A percentile compares a stretch with the other conserved stretches of the same genome.
phyloP scores from a whole-genome alignment of 1,140 invertebrate genomes.

The Lordiphosa collinella region DNA sequence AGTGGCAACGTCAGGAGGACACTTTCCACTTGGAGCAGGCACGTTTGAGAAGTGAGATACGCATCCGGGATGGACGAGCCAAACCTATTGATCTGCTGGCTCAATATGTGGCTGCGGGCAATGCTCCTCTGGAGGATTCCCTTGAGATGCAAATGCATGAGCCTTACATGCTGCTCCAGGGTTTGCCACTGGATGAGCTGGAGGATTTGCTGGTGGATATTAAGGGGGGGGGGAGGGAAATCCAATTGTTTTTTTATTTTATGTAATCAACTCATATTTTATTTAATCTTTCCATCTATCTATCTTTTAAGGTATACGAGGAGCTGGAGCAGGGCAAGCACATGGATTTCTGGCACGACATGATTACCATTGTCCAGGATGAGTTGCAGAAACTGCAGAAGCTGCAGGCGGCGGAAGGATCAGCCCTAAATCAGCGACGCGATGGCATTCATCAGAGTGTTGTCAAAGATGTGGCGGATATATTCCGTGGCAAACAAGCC shows the following conservation, averaged over 20 bases:
- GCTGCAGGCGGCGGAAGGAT: slow-evolving; percentile 83
- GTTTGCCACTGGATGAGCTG: slow-evolving; percentile 94
- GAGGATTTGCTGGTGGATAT: slow-evolving; percentile 99
- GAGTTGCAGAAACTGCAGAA: slow-evolving; percentile 94
- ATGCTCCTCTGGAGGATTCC: slow-evolving; percentile 93
- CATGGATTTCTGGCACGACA: slow-evolving; percentile 97
- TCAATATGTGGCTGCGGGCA: slow-evolving; percentile 92
- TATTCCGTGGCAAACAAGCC: slow-evolving; percentile 96
- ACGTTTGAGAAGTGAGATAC: slow-evolving; percentile 92
- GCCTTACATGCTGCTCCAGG: slow-evolving; percentile 97
- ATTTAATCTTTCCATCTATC: too few relatives aligned
- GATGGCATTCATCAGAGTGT: slow-evolving; percentile 97
- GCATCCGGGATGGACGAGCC: slow-evolving; percentile 96
- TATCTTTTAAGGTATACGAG: slow-evolving; percentile 94
- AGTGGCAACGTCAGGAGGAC: slow-evolving; percentile 97
- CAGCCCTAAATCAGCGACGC: slow-evolving; percentile 84
- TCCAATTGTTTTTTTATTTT: too few relatives aligned
- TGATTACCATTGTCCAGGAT: slow-evolving; percentile 97
- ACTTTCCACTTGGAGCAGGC: slow-evolving; percentile 95
- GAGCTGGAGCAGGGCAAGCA: slow-evolving; percentile 93
- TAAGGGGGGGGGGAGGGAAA: too few relatives aligned
- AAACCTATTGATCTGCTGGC: slow-evolving; percentile 99
- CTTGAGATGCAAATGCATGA: slow-evolving; percentile 99
- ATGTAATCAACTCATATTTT: too few relatives aligned
- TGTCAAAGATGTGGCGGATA: slow-evolving; percentile 90